A percentile compares a stretch with the other conserved stretches of the same genome.
Evolutionary conservation across 2,113 vertebrate species (phyloP).

Genomic region (Gulo gulo): DNA sequence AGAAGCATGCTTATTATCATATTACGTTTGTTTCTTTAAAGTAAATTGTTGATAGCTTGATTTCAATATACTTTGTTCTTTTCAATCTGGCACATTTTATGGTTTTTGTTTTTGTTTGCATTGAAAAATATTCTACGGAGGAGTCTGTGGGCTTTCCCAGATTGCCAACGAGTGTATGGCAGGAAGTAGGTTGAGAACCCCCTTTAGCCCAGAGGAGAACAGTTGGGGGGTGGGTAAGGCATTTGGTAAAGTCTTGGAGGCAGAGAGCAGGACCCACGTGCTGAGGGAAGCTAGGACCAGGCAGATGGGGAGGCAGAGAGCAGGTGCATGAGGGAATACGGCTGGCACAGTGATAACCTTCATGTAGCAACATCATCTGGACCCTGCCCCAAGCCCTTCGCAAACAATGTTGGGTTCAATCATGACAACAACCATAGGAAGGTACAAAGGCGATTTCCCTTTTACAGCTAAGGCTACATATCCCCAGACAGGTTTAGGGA

Average conservation of each 20-base stretch:
- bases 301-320: neutral
- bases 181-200: neutral
- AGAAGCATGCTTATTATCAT: neutral
- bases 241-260: neutral
- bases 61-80: neutral
- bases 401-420: rapidly evolving
- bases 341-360: rapidly evolving
- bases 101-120: neutral
- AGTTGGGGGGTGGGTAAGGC: rapidly evolving
- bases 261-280: neutral
- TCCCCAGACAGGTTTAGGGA: neutral
- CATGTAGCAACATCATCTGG: rapidly evolving
- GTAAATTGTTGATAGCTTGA: neutral
- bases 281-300: neutral
- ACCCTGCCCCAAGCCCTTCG: neutral
- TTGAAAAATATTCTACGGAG: neutral
- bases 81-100: too few relatives aligned
- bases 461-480: neutral
- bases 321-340: rapidly evolving
- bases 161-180: neutral
- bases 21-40: neutral
- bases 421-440: neutral
- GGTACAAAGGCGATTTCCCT: rapidly evolving
- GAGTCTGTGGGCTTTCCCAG: neutral
- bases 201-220: neutral